Base-by-base conservation (phyloP, 2,888 invertebrate genomes). In the Hydrotaea diabolus region DNA sequence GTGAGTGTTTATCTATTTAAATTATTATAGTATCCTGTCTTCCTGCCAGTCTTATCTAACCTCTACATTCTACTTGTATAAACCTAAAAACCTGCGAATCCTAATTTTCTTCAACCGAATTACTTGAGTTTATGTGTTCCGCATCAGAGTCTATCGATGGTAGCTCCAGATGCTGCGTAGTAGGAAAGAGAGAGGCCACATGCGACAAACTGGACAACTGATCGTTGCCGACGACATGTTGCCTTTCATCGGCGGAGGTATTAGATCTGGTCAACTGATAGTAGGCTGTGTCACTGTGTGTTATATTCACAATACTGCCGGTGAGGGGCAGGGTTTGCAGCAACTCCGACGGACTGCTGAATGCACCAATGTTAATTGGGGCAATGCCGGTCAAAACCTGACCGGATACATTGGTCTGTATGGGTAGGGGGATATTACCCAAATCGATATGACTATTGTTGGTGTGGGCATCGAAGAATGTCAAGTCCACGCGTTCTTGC, bases 331-430 rank as follows among this genome's bases (percentile, higher is more conserved):
- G 86, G 0, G 92, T 89, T 74, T 89, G 82, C 23, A 93, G 81
- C 74, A 93, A 86, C 73, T 92, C 91, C n/a, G 89, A 86, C 0
- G 92, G 88, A 87, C 91, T 91, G 85, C 92, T 89, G 43, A 93
- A 91, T 5, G 92, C 91, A 7, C 93, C 93, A 80, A 93, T 91
- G 83, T 93, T 92, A 0, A 93, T 89, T 0, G 93, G 93, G 0
- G 93, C 93, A 73, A 94, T 91, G 7, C 93, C 94, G 0, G 94
- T 94, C 0, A 94, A 89, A 1, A 93, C 91, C 83, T 93, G 93
- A 0, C 94, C 94, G 74, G 93, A 93, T 31, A 94, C 90, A 86
- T 94, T 94, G 0, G 94, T 93, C 87, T 94, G 93, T 17, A 94
- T 92, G 55, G 94, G 94, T 43, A 94, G 82, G 9, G 94, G 94